phyloP scores from a whole-genome alignment of 2,113 vertebrate genomes.

The human region DNA sequence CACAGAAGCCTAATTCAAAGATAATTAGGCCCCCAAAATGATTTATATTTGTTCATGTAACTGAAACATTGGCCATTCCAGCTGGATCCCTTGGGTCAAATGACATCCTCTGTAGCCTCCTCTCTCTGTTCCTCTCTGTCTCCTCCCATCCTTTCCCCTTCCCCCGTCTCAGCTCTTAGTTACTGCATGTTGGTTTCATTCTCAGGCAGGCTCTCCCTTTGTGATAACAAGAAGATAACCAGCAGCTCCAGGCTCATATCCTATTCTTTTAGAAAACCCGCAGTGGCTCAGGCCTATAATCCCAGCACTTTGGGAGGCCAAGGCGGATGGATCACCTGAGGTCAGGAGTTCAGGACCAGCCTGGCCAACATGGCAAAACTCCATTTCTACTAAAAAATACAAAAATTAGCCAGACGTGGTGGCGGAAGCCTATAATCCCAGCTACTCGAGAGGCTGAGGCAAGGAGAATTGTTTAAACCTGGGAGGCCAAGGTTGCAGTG shows the following conservation, averaged over 20 bases:
- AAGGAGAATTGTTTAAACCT: too few species aligned
- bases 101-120: background rate
- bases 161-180: background rate
- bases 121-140: background rate
- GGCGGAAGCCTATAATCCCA: too few species aligned
- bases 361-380: too few species aligned
- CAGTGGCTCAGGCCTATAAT: too few species aligned
- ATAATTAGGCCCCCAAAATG: background rate
- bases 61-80: background rate
- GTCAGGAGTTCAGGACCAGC: too few species aligned
- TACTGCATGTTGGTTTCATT: background rate
- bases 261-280: background rate
- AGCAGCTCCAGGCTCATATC: background rate
- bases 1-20: background rate
- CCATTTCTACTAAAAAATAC: too few species aligned
- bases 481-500: too few species aligned
- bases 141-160: background rate
- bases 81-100: background rate
- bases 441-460: too few species aligned
- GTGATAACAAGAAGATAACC: background rate
- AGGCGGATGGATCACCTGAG: too few species aligned
- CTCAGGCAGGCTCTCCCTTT: background rate
- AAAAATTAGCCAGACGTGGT: too few species aligned
- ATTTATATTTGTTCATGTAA: background rate
- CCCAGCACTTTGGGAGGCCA: too few species aligned